These are phyloP conservation scores for Echinops telfairi DNA, from an alignment of 2,113 vertebrate genomes.

Conservation along the genomic window DNA sequence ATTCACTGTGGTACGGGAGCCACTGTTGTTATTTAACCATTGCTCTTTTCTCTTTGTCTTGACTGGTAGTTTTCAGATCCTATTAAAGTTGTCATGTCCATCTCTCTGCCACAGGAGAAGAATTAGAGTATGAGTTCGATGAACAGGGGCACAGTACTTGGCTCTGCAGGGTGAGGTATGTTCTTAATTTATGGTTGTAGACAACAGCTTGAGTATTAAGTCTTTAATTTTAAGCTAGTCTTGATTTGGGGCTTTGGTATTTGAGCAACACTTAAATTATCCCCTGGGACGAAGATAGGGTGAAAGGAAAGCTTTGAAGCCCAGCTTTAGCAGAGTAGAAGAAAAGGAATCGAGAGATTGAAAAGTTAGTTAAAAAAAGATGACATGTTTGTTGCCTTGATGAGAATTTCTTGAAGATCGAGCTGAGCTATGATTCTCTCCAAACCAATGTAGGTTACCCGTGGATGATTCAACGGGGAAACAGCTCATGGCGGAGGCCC, in stretches of 20 bases:
- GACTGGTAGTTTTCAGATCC: constrained; percentile 54
- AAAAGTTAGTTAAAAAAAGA: background rate
- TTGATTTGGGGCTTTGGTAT: constrained; percentile 5
- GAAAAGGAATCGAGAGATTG: constrained; percentile 19
- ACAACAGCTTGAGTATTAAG: background rate
- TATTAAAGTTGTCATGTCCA: constrained; percentile 46
- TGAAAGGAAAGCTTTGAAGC: constrained; percentile 18
- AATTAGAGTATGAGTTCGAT: constrained; percentile 98
- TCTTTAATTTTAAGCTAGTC: constrained; percentile 42
- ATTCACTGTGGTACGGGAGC: background rate
- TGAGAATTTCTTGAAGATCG: constrained; percentile 30
- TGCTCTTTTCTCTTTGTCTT: constrained; percentile 13
- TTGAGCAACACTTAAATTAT: background rate
- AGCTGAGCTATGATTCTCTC: constrained; percentile 61
- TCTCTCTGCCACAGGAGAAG: constrained; percentile 90
- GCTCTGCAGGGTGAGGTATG: constrained; percentile 97
- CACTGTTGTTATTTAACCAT: constrained; percentile 28
- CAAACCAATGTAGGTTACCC: constrained; percentile 90
- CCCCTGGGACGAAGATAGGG: background rate
- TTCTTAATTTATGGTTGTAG: constrained; percentile 53
- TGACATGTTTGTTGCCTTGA: background rate
- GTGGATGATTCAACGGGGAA: constrained; percentile 95
- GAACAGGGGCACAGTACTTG: constrained; percentile 95
- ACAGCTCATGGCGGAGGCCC: constrained; percentile 95
- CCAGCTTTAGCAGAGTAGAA: background rate